Evolutionary conservation across 2,888 invertebrate genomes (phyloP).

Genomic region (Polymixis lichenea): DNA sequence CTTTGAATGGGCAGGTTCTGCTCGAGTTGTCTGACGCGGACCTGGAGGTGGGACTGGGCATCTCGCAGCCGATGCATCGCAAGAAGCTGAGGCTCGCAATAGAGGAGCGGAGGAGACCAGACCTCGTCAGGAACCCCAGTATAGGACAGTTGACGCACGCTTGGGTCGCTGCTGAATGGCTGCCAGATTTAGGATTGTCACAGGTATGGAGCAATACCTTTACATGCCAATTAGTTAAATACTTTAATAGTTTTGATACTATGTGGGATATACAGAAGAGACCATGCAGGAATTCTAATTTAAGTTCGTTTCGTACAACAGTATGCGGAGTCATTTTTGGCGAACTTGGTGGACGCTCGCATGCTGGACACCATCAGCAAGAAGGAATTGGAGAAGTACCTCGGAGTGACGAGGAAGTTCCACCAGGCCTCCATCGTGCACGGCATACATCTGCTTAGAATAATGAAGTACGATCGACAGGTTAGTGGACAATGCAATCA

Average conservation of each 20-base stretch:
- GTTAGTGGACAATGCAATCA: conserved; percentile 80
- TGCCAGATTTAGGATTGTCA: conserved; percentile 97
- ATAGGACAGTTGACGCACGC: conserved; percentile 97
- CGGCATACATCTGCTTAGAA: conserved; percentile 97
- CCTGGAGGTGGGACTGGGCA: conserved; percentile 97
- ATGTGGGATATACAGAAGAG: too few species aligned
- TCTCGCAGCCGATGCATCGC: conserved; percentile 97
- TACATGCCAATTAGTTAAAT: too few species aligned
- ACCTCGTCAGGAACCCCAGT: conserved; percentile 96
- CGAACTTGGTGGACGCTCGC: conserved; percentile 97
- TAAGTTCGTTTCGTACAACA: too few species aligned
- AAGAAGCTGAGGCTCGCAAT: conserved; percentile 98
- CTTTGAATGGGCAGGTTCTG: conserved; percentile 95
- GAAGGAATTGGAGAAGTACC: conserved; percentile 98
- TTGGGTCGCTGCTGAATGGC: conserved; percentile 98
- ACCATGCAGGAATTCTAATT: too few species aligned
- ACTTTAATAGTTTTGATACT: too few species aligned
- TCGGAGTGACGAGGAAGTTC: conserved; percentile 97
- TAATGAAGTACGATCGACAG: conserved; percentile 98
- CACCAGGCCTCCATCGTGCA: conserved; percentile 98
- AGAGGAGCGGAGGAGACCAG: conserved; percentile 97
- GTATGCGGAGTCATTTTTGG: conserved; percentile 96
- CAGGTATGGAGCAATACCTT: too few species aligned
- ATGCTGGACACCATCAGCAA: conserved; percentile 98
- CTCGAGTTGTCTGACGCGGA: conserved; percentile 97